These are phyloP conservation scores for Psittacus erithacus DNA, from an alignment of 2,113 vertebrate genomes.

Conservation along the genomic window DNA sequence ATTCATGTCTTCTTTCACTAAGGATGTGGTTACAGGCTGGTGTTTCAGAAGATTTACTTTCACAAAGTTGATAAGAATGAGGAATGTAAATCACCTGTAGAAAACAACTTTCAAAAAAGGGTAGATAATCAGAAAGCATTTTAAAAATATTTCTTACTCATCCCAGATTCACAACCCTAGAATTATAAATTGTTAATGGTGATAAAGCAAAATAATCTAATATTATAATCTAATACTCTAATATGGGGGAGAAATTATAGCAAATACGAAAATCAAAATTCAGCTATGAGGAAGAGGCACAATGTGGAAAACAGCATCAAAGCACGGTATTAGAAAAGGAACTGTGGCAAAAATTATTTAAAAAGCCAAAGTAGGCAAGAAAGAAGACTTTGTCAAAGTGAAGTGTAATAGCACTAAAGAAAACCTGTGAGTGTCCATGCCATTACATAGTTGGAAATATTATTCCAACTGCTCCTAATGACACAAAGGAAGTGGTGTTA, in stretches of 20 bases:
- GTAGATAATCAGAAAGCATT: not conserved
- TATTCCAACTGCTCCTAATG: not conserved
- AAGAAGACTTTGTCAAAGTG: not conserved
- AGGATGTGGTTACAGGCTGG: not conserved
- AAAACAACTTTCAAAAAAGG: not conserved
- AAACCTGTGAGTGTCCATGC: not conserved
- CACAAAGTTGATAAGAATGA: not conserved
- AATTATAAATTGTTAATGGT: not conserved
- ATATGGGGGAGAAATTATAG: not conserved
- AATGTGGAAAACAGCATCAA: not conserved
- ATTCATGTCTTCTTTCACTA: not conserved
- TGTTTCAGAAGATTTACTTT: not conserved
- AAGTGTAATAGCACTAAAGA: not conserved
- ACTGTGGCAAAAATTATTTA: not conserved
- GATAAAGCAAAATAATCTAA: not conserved
- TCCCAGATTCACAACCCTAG: not conserved
- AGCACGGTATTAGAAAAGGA: not conserved
- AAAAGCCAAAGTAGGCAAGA: not conserved
- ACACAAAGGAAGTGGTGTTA: not conserved
- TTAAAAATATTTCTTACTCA: not conserved
- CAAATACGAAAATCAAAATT: not conserved
- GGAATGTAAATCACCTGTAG: not conserved
- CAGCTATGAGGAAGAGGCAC: not conserved
- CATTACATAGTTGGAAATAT: not conserved
- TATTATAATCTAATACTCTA: not conserved